phyloP scores from a whole-genome alignment of 2,797 vertebrate genomes.

The Aldrovandia affinis region DNA sequence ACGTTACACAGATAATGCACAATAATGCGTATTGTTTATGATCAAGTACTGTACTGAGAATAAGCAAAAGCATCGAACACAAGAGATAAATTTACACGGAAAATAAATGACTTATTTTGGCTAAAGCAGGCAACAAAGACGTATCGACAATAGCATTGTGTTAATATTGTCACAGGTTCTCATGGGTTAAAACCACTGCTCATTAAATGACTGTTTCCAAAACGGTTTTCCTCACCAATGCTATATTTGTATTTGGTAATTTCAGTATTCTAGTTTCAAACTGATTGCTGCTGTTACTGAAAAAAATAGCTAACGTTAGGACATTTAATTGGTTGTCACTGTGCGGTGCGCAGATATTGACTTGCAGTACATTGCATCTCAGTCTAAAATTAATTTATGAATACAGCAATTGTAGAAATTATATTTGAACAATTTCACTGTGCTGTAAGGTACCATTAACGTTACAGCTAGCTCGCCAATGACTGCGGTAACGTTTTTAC shows the following conservation, averaged over 20 bases:
- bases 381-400: not conserved
- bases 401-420: not conserved
- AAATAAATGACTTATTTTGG: not conserved
- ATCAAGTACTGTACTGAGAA: not conserved
- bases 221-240: not conserved
- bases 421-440: not conserved
- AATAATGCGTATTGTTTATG: not conserved
- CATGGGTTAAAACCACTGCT: not conserved
- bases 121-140: not conserved
- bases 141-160: not conserved
- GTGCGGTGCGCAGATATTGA: not conserved
- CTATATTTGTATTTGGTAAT: not conserved
- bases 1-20: not conserved
- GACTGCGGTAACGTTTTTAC: not conserved
- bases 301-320: not conserved
- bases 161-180: not conserved
- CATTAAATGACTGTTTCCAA: not conserved
- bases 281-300: not conserved
- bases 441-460: not conserved
- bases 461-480: not conserved
- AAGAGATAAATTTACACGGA: not conserved
- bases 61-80: not conserved
- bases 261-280: not conserved
- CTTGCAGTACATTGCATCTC: not conserved
- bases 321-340: not conserved